These are phyloP conservation scores for Mamestra brassicae DNA, from an alignment of 2,888 invertebrate species.

Conservation along the genomic window DNA sequence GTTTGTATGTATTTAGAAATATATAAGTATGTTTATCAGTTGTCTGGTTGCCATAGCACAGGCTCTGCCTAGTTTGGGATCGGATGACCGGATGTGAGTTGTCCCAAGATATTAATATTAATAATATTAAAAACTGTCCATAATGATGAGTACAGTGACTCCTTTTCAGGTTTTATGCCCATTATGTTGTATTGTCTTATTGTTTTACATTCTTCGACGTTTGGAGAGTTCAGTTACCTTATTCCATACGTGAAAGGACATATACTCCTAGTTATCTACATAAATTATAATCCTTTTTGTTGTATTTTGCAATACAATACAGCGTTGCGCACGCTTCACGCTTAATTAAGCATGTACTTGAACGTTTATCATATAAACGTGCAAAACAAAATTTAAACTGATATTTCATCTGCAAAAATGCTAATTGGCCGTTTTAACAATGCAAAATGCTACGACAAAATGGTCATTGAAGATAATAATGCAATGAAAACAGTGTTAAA, in stretches of 20 bases:
- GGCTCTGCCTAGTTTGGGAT: too few relatives aligned
- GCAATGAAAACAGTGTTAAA: constrained; percentile 9
- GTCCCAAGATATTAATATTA: too few relatives aligned
- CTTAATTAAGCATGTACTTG: constrained; percentile 19
- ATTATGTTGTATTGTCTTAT: background rate
- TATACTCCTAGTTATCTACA: too few relatives aligned
- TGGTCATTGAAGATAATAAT: constrained; percentile 15
- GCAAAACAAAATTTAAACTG: constrained; percentile 11
- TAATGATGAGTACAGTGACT: too few relatives aligned
- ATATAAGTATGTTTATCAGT: too few relatives aligned
- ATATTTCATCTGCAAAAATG: constrained; percentile 28
- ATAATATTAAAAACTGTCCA: too few relatives aligned
- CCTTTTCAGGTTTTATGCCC: too few relatives aligned
- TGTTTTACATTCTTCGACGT: background rate
- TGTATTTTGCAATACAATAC: background rate
- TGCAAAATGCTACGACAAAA: constrained; percentile 1
- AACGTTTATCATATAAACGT: constrained; percentile 17
- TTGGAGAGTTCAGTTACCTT: background rate
- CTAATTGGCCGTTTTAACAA: constrained; percentile 31
- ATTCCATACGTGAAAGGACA: background rate
- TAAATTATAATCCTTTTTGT: background rate
- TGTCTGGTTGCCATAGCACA: too few relatives aligned
- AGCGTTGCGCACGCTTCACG: constrained; percentile 2
- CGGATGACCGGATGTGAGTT: too few relatives aligned
- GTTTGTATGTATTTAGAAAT: too few relatives aligned